Percentiles rank a stretch among this genome's conserved stretches.
phyloP scores from a whole-genome alignment of 1,140 invertebrate species.

The Argopecten irradians region DNA sequence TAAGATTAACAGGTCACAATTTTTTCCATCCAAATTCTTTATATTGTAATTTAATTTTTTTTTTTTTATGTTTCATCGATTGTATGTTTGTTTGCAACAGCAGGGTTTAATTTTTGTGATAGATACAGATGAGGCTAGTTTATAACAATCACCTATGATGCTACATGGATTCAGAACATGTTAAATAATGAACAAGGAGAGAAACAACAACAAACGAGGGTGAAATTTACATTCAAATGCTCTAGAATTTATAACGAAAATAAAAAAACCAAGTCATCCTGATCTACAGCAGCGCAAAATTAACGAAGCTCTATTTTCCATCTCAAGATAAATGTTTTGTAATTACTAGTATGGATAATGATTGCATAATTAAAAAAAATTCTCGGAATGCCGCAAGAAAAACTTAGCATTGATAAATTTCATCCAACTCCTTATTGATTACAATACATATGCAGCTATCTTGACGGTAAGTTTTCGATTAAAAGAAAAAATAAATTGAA shows the following conservation, averaged over 20 bases:
- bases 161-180: not conserved
- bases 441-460: constrained; percentile 10
- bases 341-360: constrained; percentile 4
- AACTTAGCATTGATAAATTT: not conserved
- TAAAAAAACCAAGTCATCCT: not conserved
- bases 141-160: not conserved
- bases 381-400: not conserved
- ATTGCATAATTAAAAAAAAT: not conserved
- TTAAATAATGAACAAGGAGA: not conserved
- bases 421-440: not conserved
- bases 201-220: not conserved
- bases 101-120: not conserved
- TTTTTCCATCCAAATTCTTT: not conserved
- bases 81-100: not conserved
- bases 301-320: not conserved
- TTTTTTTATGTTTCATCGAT: not conserved
- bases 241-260: not conserved
- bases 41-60: not conserved
- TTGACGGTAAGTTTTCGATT: constrained; percentile 3
- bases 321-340: constrained; percentile 3
- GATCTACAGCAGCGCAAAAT: not conserved
- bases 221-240: not conserved
- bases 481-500: constrained; percentile 19
- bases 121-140: not conserved
- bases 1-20: not conserved